A percentile compares a stretch with the other conserved stretches of the same genome.
Evolutionary conservation across 2,888 invertebrate genomes (phyloP).

Genomic region (Diadromus collaris): DNA sequence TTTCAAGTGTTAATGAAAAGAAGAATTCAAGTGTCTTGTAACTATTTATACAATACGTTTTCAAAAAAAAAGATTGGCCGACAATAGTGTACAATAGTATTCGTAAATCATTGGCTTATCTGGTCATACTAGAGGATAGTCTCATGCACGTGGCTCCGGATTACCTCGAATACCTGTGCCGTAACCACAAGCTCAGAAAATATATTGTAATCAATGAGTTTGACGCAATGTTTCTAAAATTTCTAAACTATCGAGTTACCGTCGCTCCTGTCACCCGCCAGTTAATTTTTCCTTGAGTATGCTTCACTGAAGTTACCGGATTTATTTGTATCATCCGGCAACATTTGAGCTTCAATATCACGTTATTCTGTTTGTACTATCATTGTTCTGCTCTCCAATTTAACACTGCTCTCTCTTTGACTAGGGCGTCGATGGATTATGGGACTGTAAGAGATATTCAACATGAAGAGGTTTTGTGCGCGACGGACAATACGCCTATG

Average conservation of each 20-base stretch:
- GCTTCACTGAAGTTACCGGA: background rate
- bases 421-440: conserved; percentile 50
- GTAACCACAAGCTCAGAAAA: too few relatives aligned
- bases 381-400: conserved; percentile 11
- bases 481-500: conserved; percentile 19
- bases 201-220: too few relatives aligned
- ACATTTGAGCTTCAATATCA: conserved; percentile 1
- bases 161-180: too few relatives aligned
- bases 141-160: too few relatives aligned
- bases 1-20: too few relatives aligned
- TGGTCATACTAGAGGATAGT: too few relatives aligned
- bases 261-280: background rate
- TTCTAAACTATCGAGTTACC: conserved; percentile 9
- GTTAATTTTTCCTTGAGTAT: background rate
- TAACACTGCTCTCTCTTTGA: conserved; percentile 7
- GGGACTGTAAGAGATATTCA: conserved; percentile 53
- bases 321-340: background rate
- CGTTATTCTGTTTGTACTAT: background rate
- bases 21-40: too few relatives aligned
- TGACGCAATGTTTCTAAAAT: too few relatives aligned
- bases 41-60: too few relatives aligned
- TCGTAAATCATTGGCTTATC: too few relatives aligned
- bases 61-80: too few relatives aligned
- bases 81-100: too few relatives aligned
- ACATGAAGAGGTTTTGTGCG: conserved; percentile 44